Conservation (phyloP, 2,113 vertebrate genomes). For the Tenebrosternarchus preto region DNA sequence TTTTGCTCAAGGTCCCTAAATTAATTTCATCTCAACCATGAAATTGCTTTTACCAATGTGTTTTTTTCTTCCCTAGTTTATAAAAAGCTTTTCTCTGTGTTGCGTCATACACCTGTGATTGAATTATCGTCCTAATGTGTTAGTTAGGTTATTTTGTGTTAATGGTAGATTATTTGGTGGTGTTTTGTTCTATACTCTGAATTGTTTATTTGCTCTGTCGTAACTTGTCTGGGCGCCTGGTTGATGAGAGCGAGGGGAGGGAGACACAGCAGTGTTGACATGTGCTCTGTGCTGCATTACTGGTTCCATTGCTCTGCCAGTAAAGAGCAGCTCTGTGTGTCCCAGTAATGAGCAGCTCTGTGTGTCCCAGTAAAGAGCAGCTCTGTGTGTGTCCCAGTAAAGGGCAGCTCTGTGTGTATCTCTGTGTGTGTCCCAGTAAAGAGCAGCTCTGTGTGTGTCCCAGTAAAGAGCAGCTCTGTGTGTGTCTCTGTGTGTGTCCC, state of each 20-base stretch:
- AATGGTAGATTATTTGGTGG: neutral
- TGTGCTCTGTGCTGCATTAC: neutral
- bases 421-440: slow-evolving; percentile 24
- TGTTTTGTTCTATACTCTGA: neutral
- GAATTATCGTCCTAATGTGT: neutral
- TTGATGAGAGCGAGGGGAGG: neutral
- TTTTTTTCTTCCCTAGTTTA: neutral
- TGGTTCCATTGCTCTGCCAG: neutral
- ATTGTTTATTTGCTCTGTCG: neutral
- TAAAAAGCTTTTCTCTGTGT: neutral
- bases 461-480: neutral
- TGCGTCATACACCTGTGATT: neutral
- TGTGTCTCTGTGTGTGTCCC: slow-evolving; percentile 42
- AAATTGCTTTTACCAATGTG: slow-evolving; percentile 43
- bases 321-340: slow-evolving; percentile 26
- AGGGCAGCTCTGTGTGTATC: too few relatives aligned
- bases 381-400: slow-evolving; percentile 68
- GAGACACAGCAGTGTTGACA: neutral
- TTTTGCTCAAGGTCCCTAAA: slow-evolving; percentile 14
- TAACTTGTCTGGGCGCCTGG: too few relatives aligned
- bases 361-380: slow-evolving; percentile 76
- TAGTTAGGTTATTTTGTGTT: too few relatives aligned
- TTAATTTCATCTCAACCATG: slow-evolving; percentile 49
- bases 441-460: neutral
- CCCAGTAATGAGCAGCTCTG: slow-evolving; percentile 74